phyloP scores from a whole-genome alignment of 1,140 invertebrate genomes.

The Dendroctonus valens region DNA sequence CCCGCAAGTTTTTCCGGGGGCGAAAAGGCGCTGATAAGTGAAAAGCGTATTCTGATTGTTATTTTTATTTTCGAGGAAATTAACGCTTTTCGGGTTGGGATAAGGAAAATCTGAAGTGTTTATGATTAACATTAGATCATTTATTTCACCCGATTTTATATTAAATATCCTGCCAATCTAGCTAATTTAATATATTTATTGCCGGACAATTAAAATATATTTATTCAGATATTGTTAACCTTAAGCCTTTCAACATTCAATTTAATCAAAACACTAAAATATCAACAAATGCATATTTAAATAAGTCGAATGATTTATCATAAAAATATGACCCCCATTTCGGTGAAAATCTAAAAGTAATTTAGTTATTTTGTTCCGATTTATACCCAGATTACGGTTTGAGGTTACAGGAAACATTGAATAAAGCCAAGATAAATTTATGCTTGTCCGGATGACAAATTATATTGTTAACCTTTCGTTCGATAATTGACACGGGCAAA shows the following conservation, averaged over 20 bases:
- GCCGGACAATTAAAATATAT: no score
- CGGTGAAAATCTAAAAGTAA: conserved; percentile 33
- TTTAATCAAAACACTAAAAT: conserved; percentile 15
- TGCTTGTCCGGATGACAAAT: conserved; percentile 25
- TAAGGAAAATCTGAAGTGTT: no score
- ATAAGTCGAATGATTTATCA: conserved; percentile 30
- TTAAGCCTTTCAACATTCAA: conserved; percentile 6
- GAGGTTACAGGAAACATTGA: conserved; percentile 22
- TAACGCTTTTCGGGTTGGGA: conserved; percentile 14
- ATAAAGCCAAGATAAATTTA: conserved; percentile 30
- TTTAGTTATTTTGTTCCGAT: conserved; percentile 33
- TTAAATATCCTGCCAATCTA: no score
- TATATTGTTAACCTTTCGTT: conserved; percentile 31
- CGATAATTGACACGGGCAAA: conserved; percentile 32
- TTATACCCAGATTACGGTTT: conserved; percentile 27
- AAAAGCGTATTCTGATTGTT: conserved; percentile 28
- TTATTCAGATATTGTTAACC: background rate
- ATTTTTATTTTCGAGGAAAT: conserved; percentile 29
- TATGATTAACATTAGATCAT: background rate
- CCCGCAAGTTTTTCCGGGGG: conserved; percentile 21
- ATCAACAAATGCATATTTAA: conserved; percentile 21
- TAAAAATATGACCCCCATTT: conserved; percentile 17
- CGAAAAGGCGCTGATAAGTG: conserved; percentile 30
- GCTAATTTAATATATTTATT: no score
- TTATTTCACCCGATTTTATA: background rate